phyloP scores from a whole-genome alignment of 2,888 invertebrate species.

The Abrostola tripartita region DNA sequence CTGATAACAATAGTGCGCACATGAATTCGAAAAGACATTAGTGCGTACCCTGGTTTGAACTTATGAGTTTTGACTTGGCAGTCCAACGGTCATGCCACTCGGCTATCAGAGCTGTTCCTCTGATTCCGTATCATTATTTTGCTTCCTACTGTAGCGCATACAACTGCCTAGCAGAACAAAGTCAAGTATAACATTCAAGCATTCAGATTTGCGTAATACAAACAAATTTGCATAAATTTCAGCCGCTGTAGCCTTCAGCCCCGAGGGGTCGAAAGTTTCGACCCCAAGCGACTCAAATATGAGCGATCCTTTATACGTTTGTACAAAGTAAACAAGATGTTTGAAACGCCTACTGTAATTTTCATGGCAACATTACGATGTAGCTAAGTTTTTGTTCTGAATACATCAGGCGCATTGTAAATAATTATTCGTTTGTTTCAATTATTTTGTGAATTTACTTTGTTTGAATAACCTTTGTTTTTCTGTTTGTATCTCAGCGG shows the following conservation, averaged over 20 bases:
- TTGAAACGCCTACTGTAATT: conserved; percentile 31
- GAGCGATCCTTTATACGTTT: neutral
- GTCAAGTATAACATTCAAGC: neutral
- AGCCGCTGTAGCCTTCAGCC: neutral
- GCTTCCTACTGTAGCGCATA: no score
- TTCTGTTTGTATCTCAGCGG: no score
- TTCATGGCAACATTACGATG: conserved; percentile 15
- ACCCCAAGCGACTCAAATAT: conserved; percentile 32
- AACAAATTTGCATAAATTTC: conserved; percentile 30
- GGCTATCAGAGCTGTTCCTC: no score
- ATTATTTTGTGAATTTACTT: no score
- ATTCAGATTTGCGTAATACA: conserved; percentile 12
- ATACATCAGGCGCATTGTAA: conserved; percentile 28
- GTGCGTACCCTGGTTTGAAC: no score
- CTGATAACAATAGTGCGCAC: no score
- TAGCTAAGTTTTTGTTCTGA: conserved; percentile 15
- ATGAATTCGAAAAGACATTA: no score
- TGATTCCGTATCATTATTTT: no score
- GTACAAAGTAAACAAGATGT: conserved; percentile 7
- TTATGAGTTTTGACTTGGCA: no score
- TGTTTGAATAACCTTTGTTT: no score
- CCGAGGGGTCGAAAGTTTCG: conserved; percentile 14
- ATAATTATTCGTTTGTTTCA: neutral
- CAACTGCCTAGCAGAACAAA: no score
- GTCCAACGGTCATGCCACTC: no score